phyloP scores from a whole-genome alignment of 1,140 invertebrate species.

The Thaumatotibia leucotreta region DNA sequence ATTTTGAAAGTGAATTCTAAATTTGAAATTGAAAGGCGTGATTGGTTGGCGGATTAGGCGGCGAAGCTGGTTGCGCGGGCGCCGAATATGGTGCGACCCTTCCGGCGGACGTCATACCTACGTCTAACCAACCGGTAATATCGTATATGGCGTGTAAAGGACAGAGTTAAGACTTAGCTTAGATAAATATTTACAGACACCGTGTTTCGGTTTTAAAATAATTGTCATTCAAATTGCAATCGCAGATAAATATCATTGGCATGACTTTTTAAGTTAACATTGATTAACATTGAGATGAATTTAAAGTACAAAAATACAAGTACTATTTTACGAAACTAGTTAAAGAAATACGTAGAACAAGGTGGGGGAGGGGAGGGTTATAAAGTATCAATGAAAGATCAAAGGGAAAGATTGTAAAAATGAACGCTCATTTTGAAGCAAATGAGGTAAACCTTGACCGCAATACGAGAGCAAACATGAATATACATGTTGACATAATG shows the following conservation, averaged over 20 bases:
- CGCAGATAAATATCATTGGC: too few relatives aligned
- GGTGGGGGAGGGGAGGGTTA: too few relatives aligned
- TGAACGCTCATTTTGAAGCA: not conserved
- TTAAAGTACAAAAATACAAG: too few relatives aligned
- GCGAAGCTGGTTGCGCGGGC: slow-evolving; percentile 37
- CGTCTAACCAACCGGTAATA: not conserved
- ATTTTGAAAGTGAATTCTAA: slow-evolving; percentile 29
- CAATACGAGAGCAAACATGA: slow-evolving; percentile 26
- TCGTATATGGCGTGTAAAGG: slow-evolving; percentile 1
- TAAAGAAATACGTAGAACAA: too few relatives aligned
- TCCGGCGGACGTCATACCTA: slow-evolving; percentile 47
- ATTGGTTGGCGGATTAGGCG: slow-evolving; percentile 38
- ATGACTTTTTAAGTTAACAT: too few relatives aligned
- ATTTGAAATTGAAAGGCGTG: slow-evolving; percentile 33
- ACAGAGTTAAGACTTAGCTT: not conserved
- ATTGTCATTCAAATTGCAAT: too few relatives aligned
- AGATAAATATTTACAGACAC: not conserved
- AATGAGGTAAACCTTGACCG: slow-evolving; percentile 33
- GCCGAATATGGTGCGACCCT: slow-evolving; percentile 43
- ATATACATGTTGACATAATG: slow-evolving; percentile 23
- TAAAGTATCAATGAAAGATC: not conserved
- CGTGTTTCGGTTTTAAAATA: not conserved
- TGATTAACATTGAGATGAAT: too few relatives aligned
- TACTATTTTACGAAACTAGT: too few relatives aligned
- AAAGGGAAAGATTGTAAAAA: slow-evolving; percentile 11